phyloP scores from a whole-genome alignment of 2,113 vertebrate species.

The Cardinalis cardinalis region DNA sequence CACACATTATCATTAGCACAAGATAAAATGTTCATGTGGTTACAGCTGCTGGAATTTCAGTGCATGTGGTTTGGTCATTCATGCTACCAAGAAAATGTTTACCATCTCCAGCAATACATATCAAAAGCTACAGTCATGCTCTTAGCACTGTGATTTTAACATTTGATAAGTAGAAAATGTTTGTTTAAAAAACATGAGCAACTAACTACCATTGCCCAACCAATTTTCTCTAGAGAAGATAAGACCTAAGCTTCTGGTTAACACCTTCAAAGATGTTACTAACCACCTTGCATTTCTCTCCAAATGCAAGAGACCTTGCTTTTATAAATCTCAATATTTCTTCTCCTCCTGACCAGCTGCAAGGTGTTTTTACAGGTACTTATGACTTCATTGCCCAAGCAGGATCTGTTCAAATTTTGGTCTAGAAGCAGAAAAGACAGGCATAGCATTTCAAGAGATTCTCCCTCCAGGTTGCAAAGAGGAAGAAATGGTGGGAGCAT shows the following conservation, averaged over 20 bases:
- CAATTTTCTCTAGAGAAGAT: not conserved
- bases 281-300: not conserved
- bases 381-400: not conserved
- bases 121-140: not conserved
- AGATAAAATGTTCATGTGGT: constrained; percentile 1
- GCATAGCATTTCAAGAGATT: not conserved
- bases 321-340: not conserved
- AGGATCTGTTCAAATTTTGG: not conserved
- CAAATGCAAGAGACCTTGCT: not conserved
- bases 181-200: constrained; percentile 6
- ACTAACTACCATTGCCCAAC: not conserved
- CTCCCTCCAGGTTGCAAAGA: not conserved
- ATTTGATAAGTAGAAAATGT: not conserved
- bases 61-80: constrained; percentile 1
- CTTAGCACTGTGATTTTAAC: not conserved
- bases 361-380: not conserved
- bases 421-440: not conserved
- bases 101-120: not conserved
- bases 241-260: not conserved
- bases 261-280: not conserved
- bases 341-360: not conserved
- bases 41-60: constrained; percentile 18
- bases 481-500: not conserved
- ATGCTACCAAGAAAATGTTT: constrained; percentile 6
- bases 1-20: not conserved